Evolutionary conservation across 2,113 vertebrate species (phyloP), one percentile per base, ranked within the genome.

Genomic region (Urocitellus parryii): DNA sequence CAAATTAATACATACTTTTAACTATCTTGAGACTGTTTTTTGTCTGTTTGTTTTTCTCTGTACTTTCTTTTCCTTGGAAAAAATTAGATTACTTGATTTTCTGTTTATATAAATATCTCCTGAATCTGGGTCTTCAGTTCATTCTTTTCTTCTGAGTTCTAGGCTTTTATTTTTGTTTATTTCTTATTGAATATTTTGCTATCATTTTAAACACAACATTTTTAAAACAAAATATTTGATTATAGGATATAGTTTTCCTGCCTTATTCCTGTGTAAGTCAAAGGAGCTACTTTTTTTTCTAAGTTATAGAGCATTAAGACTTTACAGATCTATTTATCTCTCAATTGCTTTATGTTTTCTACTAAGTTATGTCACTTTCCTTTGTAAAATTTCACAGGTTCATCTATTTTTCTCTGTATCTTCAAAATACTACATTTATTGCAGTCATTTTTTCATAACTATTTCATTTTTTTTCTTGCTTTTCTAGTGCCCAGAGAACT

Each of bases 341-440:
- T 5, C 61, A 34, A 45, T 9, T n/a, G 34, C 25, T 53, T 96
- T 74, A 87, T 79, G 61, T 56, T 94, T 5, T 86, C 25, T 72
- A 73, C 34, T 9, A 87, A 56, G 29, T 90, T 90, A 24, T 74
- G 82, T 70, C 92, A 79, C 2, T 74, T 79, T 1, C 51, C 32
- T 73, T 68, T 67, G 39, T 45, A 83, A 92, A 85, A 86, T 58
- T 63, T 76, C 25, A 82, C 20, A 94, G 25, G 9, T 56, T 83
- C 16, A 45, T 83, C 11, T 77, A 45, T 70, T 82, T 70, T 83
- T 68, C 56, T 14, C 27, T 70, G 6, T n/a, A 70, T 88, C 84
- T 90, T 58, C 61, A 51, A 92, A 94, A 84, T 63, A 27, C 34
- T 84, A 48, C 17, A 79, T 74, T 83, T 29, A 70, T 88, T 90